Evolutionary conservation across 2,797 vertebrate genomes (phyloP), one percentile per base, ranked within the genome.

Genomic region (Parauchenoglanis punctatus): DNA sequence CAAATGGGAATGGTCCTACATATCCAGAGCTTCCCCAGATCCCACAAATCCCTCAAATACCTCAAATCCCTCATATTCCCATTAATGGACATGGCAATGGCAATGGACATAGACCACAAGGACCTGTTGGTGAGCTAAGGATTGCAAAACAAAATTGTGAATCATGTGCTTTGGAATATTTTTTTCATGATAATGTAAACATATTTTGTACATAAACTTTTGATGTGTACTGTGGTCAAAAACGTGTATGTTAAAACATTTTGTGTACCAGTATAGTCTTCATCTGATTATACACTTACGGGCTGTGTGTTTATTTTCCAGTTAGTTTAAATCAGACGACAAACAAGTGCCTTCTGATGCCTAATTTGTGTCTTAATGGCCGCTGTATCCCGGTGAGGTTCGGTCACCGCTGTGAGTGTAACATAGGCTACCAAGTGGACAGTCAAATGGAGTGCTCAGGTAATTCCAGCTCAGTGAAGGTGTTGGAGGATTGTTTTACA

Each of bases 331-430:
- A 96, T 89, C 93, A 95, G 89, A 96, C 95, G 59, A 92, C 92
- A 90, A 95, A 95, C 90, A 92, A 93, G 31, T 96, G 96, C 89
- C 94, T 93, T 81, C 93, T 94, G 46, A 93, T 95, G 73, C 89
- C 93, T 73, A 95, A 93, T 89, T 92, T 95, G 89, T 96, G 96
- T 59, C 90, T 95, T 75, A 96, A 96, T 91, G 96, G 96, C 65
- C 94, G 91, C 23, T 96, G 96, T 68, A 92, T 95, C 77, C 94
- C 94, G 54, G 90, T 94, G 31, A 92, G 92, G 23, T 93, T 94
- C 7, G 94, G 94, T 88, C 95, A 95, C 86, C 92, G 92, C 18
- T 96, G 96, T 87, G 94, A 96, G 44, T 96, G 96, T 84, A 95
- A 96, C 86, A 88, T 90, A 85, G 96, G 95, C 65, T 96, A 95